Evolutionary conservation across 1,140 invertebrate species (phyloP).

Genomic region (Heliconius nattereri): DNA sequence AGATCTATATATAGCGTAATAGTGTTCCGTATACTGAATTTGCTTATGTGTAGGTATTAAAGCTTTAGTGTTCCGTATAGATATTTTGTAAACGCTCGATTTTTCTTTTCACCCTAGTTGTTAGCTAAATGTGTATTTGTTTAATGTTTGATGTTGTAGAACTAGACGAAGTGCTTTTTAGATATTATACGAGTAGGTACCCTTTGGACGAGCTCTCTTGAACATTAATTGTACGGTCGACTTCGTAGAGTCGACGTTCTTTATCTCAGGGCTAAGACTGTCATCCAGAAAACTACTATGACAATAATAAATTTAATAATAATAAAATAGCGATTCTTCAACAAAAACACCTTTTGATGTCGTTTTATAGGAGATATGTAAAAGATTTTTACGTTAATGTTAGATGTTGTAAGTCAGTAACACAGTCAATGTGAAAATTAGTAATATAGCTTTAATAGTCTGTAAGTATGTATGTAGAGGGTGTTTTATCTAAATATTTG

Average conservation of each 20-base stretch:
- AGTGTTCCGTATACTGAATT: slow-evolving; percentile 47
- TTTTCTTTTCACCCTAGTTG: slow-evolving; percentile 46
- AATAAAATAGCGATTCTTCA: slow-evolving; percentile 8
- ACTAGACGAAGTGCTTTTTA: slow-evolving; percentile 74
- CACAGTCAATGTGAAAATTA: slow-evolving; percentile 46
- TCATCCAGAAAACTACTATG: slow-evolving; percentile 5
- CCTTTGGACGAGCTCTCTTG: neutral
- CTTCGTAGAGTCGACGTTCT: neutral
- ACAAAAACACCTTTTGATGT: slow-evolving; percentile 32
- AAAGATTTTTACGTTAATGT: slow-evolving; percentile 1
- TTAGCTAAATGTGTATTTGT: slow-evolving; percentile 63
- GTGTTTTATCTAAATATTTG: neutral
- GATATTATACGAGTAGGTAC: slow-evolving; percentile 38
- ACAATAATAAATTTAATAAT: slow-evolving; percentile 21
- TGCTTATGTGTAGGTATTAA: slow-evolving; percentile 55
- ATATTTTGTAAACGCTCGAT: slow-evolving; percentile 58
- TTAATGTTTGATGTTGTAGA: slow-evolving; percentile 76
- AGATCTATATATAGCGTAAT: slow-evolving; percentile 45
- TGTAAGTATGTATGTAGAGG: slow-evolving; percentile 25
- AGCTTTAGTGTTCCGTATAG: slow-evolving; percentile 68
- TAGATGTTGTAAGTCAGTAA: slow-evolving; percentile 17
- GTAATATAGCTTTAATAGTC: slow-evolving; percentile 77
- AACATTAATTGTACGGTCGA: neutral
- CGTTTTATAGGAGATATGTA: slow-evolving; percentile 27
- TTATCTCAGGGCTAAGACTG: neutral